A percentile compares a stretch with the other conserved stretches of the same genome.
These are phyloP conservation scores for Rhyzopertha dominica DNA, from an alignment of 1,140 invertebrate species.

Conservation along the genomic window DNA sequence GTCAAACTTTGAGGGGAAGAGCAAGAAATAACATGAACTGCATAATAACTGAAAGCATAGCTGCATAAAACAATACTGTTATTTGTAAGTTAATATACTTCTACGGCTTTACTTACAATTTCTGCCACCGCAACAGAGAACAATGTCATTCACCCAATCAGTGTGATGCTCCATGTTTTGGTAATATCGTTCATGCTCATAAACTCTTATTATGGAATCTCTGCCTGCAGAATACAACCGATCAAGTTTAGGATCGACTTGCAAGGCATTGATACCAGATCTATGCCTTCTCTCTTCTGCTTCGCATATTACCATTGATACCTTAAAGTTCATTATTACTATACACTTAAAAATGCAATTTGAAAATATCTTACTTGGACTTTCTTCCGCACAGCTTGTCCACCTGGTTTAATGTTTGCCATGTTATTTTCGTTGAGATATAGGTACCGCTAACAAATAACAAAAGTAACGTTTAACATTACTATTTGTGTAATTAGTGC, in stretches of 20 bases:
- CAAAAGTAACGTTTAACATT: too few relatives aligned
- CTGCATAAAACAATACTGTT: too few relatives aligned
- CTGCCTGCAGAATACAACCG: conserved; percentile 95
- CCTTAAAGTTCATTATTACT: conserved; percentile 56
- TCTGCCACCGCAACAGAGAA: conserved; percentile 93
- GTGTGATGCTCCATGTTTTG: conserved; percentile 98
- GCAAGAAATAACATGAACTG: too few relatives aligned
- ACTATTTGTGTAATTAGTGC: too few relatives aligned
- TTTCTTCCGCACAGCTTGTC: conserved; percentile 59
- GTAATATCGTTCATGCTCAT: conserved; percentile 88
- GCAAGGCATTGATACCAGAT: conserved; percentile 93
- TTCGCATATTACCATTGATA: conserved; percentile 97
- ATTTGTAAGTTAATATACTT: conserved; percentile 10
- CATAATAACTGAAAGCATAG: too few relatives aligned
- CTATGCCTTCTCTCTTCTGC: conserved; percentile 90
- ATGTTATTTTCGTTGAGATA: conserved; percentile 16
- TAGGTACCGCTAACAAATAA: too few relatives aligned
- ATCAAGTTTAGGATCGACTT: conserved; percentile 82
- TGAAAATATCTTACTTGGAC: conserved; percentile 53
- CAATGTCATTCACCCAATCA: conserved; percentile 99
- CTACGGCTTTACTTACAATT: conserved; percentile 85
- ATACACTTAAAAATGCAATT: conserved; percentile 17
- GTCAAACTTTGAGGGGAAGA: too few relatives aligned
- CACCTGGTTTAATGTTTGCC: conserved; percentile 33
- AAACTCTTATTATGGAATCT: conserved; percentile 97